Evolutionary conservation across 2,888 invertebrate genomes (phyloP).

Genomic region (Aphodius sticticus): DNA sequence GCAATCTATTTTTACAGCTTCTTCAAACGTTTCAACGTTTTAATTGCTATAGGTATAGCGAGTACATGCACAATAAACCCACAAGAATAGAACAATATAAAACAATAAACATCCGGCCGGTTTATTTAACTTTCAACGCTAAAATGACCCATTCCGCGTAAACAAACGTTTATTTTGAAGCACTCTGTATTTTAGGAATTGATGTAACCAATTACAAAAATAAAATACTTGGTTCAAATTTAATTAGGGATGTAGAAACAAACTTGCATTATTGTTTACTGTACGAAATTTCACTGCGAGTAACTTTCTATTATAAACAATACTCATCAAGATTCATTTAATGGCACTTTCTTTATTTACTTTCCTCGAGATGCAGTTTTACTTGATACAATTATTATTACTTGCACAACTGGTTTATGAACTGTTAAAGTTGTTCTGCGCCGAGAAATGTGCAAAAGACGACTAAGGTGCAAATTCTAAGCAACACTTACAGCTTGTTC

Average conservation of each 20-base stretch:
- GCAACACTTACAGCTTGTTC: constrained; percentile 31
- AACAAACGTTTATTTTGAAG: not conserved
- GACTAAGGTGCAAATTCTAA: not conserved
- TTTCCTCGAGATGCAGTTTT: not conserved
- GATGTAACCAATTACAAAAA: not conserved
- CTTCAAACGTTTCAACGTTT: too few relatives aligned
- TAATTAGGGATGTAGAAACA: too few relatives aligned
- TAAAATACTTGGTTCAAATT: not conserved
- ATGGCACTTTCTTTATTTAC: not conserved
- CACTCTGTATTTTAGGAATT: too few relatives aligned
- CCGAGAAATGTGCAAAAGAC: too few relatives aligned
- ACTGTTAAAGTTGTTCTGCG: not conserved
- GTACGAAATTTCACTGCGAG: not conserved
- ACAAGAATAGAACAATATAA: not conserved
- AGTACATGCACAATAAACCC: not conserved
- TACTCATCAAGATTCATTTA: not conserved
- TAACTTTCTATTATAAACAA: not conserved
- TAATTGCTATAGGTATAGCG: too few relatives aligned
- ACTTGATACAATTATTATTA: not conserved
- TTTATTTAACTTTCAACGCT: not conserved
- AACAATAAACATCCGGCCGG: not conserved
- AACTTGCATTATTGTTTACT: too few relatives aligned
- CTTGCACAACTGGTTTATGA: not conserved
- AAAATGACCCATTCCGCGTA: not conserved
- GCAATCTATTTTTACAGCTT: too few relatives aligned